Percentiles rank a stretch among this genome's conserved stretches.
These are phyloP conservation scores for Acrocephalus arundinaceus DNA, from an alignment of 2,113 vertebrate species.

Conservation along the genomic window DNA sequence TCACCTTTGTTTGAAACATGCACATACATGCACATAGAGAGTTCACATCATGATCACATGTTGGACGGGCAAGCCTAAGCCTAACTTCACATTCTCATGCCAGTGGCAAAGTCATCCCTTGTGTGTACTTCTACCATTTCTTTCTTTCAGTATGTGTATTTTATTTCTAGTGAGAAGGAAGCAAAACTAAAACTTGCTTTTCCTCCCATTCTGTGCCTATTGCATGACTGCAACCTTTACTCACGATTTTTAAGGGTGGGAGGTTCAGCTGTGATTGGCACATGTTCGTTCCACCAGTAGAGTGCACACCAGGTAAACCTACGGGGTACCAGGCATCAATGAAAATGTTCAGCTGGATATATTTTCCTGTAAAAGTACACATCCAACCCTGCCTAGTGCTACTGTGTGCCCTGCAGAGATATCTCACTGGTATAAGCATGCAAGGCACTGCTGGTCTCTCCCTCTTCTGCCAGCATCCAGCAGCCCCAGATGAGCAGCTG, in stretches of 20 bases:
- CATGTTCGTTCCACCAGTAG: neutral
- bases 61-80: neutral
- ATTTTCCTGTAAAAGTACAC: neutral
- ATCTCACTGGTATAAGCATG: neutral
- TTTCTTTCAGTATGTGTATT: neutral
- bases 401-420: neutral
- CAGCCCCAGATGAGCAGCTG: neutral
- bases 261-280: neutral
- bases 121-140: neutral
- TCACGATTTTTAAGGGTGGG: neutral
- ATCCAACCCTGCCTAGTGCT: neutral
- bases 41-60: neutral
- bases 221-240: neutral
- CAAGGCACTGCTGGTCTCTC: neutral
- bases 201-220: neutral
- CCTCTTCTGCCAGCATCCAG: neutral
- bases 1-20: neutral
- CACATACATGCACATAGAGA: neutral
- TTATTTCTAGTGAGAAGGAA: neutral
- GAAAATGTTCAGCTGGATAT: neutral
- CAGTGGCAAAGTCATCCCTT: neutral
- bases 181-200: neutral
- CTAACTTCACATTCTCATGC: neutral
- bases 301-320: neutral
- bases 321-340: rapidly evolving